Conservation (phyloP, 2,113 vertebrate species). For the Scolopax mira region DNA sequence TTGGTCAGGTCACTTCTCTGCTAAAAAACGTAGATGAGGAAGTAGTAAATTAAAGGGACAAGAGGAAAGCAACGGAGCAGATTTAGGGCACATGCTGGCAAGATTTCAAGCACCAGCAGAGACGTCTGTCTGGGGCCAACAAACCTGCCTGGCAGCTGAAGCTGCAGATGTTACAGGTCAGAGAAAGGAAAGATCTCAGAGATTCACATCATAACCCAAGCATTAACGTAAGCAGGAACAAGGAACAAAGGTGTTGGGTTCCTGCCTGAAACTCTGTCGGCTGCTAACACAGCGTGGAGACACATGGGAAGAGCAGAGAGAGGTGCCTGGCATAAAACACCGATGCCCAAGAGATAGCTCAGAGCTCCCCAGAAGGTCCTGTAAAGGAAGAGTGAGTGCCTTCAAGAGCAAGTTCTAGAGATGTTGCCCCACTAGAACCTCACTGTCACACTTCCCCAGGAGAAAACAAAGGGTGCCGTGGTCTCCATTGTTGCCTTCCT, state of each 20-base stretch:
- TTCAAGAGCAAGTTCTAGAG: neutral
- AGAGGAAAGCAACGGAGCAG: neutral
- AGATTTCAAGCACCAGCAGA: neutral
- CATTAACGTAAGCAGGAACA: neutral
- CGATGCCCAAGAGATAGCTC: rapidly evolving
- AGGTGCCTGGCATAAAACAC: neutral
- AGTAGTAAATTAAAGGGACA: neutral
- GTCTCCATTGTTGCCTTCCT: neutral
- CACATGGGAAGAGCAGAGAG: neutral
- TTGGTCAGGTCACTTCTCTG: rapidly evolving
- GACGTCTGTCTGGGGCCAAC: neutral
- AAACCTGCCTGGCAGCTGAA: neutral
- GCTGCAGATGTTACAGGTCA: neutral
- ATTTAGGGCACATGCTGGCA: neutral
- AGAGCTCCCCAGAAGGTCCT: neutral
- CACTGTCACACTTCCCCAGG: neutral
- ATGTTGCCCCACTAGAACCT: neutral
- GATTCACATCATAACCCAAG: neutral
- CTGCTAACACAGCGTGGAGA: rapidly evolving
- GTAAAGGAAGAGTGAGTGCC: neutral
- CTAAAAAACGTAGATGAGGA: rapidly evolving
- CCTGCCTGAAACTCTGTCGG: neutral
- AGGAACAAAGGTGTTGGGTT: neutral
- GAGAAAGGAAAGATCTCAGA: neutral
- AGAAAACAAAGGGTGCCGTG: neutral